phyloP scores from a whole-genome alignment of 2,888 invertebrate species.

The Lithophane semibrunnea region DNA sequence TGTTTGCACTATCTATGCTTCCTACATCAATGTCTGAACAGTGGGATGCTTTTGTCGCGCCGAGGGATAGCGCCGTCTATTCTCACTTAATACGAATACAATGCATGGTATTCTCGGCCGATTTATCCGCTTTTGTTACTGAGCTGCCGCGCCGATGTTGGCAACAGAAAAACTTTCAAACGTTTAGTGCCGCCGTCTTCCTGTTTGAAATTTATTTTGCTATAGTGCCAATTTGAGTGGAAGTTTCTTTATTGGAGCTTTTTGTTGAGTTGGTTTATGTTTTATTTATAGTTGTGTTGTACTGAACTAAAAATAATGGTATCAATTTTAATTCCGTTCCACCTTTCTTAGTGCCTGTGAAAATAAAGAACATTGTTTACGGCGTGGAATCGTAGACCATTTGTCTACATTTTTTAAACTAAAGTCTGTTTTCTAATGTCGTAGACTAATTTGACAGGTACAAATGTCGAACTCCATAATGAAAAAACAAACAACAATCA shows the following conservation, averaged over 20 bases:
- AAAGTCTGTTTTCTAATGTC: too few relatives aligned
- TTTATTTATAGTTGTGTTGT: background rate
- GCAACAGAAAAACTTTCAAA: conserved; percentile 75
- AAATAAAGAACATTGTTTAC: background rate
- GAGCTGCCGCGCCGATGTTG: conserved; percentile 68
- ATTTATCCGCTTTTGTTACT: conserved; percentile 80
- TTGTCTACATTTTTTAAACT: background rate
- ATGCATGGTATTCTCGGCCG: conserved; percentile 78
- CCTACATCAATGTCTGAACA: conserved; percentile 69
- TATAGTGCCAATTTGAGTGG: conserved; percentile 62
- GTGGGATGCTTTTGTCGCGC: conserved; percentile 74
- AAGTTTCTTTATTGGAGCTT: conserved; percentile 44
- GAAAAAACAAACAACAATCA: too few relatives aligned
- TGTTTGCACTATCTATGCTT: conserved; percentile 68
- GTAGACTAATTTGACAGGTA: too few relatives aligned
- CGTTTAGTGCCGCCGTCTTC: conserved; percentile 69
- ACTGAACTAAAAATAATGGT: background rate
- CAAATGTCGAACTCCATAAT: too few relatives aligned
- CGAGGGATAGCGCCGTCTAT: conserved; percentile 77
- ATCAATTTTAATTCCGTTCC: background rate
- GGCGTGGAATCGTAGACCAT: background rate
- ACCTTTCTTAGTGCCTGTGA: background rate
- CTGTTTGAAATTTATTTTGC: conserved; percentile 67
- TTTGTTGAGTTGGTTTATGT: conserved; percentile 22
- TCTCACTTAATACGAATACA: conserved; percentile 83